Evolutionary conservation across 2,888 invertebrate genomes (phyloP).

Genomic region (Clitarchus hookeri): DNA sequence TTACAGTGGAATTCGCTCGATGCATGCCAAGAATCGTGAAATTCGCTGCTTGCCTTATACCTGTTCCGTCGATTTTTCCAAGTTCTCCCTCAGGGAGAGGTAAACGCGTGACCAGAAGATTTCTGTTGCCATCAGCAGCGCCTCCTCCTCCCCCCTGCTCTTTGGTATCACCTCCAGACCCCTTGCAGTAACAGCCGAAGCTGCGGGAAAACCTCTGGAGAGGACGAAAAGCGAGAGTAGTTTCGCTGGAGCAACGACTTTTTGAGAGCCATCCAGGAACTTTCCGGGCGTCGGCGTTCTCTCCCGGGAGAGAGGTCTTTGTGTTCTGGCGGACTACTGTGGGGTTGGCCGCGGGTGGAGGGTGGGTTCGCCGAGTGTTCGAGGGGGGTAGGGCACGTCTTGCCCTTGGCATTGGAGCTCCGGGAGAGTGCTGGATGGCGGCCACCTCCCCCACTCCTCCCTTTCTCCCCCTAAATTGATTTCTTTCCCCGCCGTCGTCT

Average conservation of each 20-base stretch:
- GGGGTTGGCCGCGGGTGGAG: neutral
- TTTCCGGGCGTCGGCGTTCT: conserved; percentile 8
- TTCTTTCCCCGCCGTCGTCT: neutral
- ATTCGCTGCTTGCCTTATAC: no score
- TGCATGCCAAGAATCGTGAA: no score
- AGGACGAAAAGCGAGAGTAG: neutral
- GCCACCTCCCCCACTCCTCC: neutral
- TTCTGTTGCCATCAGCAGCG: neutral
- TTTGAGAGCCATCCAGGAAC: conserved; percentile 14
- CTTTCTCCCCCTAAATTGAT: neutral
- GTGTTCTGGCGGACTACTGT: neutral
- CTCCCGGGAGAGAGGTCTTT: conserved; percentile 14
- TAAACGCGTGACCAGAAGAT: neutral
- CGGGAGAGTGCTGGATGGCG: neutral
- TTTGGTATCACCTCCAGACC: neutral
- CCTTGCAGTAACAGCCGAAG: no score
- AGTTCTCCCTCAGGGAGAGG: no score
- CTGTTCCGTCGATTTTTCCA: no score
- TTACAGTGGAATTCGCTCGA: no score
- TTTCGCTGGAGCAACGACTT: conserved; percentile 14
- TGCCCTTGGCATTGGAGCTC: conserved; percentile 4
- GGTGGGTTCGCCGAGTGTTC: neutral
- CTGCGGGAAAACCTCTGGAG: neutral
- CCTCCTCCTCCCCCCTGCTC: neutral
- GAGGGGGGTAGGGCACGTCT: neutral